Base-by-base conservation (phyloP, 2,888 invertebrate species). In the Pristionchus maxplancki region DNA sequence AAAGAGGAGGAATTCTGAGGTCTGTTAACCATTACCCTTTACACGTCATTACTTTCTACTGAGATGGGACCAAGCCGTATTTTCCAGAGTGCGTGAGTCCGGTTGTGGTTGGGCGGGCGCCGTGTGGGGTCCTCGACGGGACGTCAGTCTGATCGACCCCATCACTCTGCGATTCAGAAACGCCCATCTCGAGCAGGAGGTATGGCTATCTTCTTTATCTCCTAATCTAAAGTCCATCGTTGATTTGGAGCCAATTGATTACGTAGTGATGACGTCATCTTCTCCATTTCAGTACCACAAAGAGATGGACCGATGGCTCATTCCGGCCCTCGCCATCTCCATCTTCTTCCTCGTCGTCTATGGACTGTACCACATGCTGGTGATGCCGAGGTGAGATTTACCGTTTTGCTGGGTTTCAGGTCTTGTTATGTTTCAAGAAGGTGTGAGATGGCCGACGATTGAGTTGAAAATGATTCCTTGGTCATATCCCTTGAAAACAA, bases 241-340 rank as follows among this genome's bases (percentile, higher is more conserved):
- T 67, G 67, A 28, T 67, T 44, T 44, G 44, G 6, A 44, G 37
- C 37, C 40, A 28, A 40, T 17, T 40, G 24, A 37, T 37, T 74
- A 2, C 9, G 20, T 48, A 44, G n/a, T 44, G 24, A 3, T 81
- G 37, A 37, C 71, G 13, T 37, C 8, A 37, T 71, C 17, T 31
- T 5, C 64, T 31, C 71, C 9, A n/a, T 87, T 90, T 53, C 86
- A 91, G 89, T 94, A 92, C 88, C 93, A 94, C 88, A 91, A 92
- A 58, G 93, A 94, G 89, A 93, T 94, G 89, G 94, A 94, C 89
- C 92, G 93, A 71, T 94, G 94, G 93, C 93, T 94, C 86, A 94
- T 94, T 67, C 94, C 94, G 17, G 94, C 93, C 1, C 89, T 94
- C 3, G 92, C 94, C 24, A 93, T 93, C 31, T 92, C 92, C 62